Evolutionary conservation across 2,888 invertebrate species (phyloP).

Genomic region (Cenopis cana): DNA sequence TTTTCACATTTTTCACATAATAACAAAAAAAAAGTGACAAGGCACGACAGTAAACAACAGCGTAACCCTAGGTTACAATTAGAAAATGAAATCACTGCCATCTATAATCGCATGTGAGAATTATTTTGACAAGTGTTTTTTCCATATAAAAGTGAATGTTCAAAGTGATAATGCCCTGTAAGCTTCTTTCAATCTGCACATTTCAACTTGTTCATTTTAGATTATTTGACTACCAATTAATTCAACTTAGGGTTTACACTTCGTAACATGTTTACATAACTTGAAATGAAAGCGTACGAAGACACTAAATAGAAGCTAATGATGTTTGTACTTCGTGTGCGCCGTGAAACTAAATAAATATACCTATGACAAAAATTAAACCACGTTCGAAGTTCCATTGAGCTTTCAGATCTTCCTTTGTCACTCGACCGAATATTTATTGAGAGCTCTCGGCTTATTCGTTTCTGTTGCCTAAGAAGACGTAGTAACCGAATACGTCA

Average conservation of each 20-base stretch:
- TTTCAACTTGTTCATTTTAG: not conserved
- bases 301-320: conserved; percentile 3
- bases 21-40: no score
- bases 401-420: conserved; percentile 3
- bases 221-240: not conserved
- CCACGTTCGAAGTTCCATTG: not conserved
- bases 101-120: no score
- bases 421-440: conserved; percentile 3
- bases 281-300: not conserved
- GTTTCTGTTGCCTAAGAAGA: conserved; percentile 12
- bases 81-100: no score
- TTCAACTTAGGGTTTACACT: not conserved
- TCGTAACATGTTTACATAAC: no score
- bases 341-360: conserved; percentile 8
- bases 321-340: not conserved
- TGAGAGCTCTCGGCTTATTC: not conserved
- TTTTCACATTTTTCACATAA: no score
- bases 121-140: no score
- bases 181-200: not conserved
- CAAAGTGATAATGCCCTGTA: no score
- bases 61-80: no score
- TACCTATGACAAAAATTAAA: no score
- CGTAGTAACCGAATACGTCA: conserved; percentile 42
- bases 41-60: no score
- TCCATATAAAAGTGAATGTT: no score